phyloP scores from a whole-genome alignment of 2,113 vertebrate genomes.

The Oenanthe melanoleuca region DNA sequence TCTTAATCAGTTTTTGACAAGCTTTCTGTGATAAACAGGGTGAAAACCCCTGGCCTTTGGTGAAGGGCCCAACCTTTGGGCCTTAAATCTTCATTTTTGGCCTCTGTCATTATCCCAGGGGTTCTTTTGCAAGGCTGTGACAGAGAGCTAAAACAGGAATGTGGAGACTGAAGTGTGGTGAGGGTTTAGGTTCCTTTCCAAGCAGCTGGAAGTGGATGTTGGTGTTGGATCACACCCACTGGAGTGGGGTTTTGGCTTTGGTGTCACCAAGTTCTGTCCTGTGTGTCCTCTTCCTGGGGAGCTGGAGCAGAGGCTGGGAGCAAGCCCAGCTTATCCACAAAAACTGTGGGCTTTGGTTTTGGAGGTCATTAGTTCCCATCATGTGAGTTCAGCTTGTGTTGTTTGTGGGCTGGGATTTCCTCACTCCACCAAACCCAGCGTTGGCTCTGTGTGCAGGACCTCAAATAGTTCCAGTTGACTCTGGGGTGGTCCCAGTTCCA shows the following conservation, averaged over 20 bases:
- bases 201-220: not conserved
- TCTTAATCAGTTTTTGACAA: not conserved
- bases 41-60: not conserved
- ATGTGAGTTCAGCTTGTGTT: not conserved
- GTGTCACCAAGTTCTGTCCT: rapidly evolving
- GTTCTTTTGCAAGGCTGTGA: not conserved
- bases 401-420: not conserved
- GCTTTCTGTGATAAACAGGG: rapidly evolving
- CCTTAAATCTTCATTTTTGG: not conserved
- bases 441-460: not conserved
- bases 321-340: not conserved
- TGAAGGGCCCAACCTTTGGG: not conserved
- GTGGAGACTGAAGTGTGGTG: rapidly evolving
- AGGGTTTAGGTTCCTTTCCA: not conserved
- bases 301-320: not conserved
- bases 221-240: not conserved
- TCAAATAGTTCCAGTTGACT: not conserved
- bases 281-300: not conserved
- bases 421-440: not conserved
- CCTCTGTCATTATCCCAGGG: rapidly evolving
- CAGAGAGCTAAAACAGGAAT: not conserved
- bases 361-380: not conserved
- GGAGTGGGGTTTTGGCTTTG: not conserved
- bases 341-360: not conserved
- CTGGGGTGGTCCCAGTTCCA: not conserved